Base-by-base conservation (phyloP, 2,113 vertebrate species). In the Malurus cyaneus region DNA sequence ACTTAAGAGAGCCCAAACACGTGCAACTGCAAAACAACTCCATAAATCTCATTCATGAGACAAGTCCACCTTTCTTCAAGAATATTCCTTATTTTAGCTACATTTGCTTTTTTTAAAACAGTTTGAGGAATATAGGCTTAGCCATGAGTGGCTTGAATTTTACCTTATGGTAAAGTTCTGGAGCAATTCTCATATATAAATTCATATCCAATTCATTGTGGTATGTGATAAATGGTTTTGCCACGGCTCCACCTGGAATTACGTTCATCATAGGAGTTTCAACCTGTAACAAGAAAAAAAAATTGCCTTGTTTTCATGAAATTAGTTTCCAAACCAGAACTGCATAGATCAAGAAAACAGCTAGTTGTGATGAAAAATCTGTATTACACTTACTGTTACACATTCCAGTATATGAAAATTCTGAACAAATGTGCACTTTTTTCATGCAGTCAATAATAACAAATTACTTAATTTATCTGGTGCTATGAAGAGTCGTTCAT, bases 181-280 rank as follows among this genome's bases (percentile, higher is more conserved):
- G 99, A 56, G 99, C 99, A 56, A 99, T 98, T 96, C 99, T 99
- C 99, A 99, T 99, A 92, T 98, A 99, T 32, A 99, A 98, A 78
- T 99, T 99, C 99, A 99, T 99, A 87, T 99, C 99, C 88, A 99
- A 96, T 23, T 99, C 99, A n/a, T 99, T 99, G 98, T 99, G 99
- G 88, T 99, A 97, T 4, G 99, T 99, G 84, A 99, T 97, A 89
- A 99, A 99, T 50, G 99, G 99, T 91, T 97, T 99, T 83, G 99
- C 99, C 88, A 99, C 98, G 34, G 99, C 99, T 74, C 99, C 99
- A 6, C 99, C 99, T 28, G 99, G 99, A 90, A 99, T 99, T 65
- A 99, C 62, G 92, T 99, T 99, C 99, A 99, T 99, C 99, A 99
- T 99, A 39, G 99, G 99, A 17, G 99, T 99, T 97, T 99, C 99